Evolutionary conservation across 2,888 invertebrate genomes (phyloP), one percentile per base, ranked within the genome.

Genomic region (Andricus curvator): DNA sequence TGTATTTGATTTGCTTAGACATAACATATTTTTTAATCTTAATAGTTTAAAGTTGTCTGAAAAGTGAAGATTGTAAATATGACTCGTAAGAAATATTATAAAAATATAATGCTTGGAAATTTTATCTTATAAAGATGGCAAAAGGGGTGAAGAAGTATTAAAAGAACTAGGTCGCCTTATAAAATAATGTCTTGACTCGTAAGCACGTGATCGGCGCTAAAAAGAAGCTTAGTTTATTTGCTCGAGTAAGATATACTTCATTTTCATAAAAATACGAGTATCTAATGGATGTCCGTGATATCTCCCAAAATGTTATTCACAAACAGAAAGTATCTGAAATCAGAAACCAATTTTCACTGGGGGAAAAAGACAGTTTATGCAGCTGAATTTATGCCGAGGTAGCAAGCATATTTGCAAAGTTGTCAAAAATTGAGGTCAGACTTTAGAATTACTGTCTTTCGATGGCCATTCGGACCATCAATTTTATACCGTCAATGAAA

Each of bases 361-460:
- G 4, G 17, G 15, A 17, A 48, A 15, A 17, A 15, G 13, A 13
- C 13, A 41, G 2, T 51, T 51, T n/a, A 51, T 51, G 51, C 51
- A 51, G 51, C 8, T 51, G n/a, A n/a, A 51, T 51, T 51, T n/a
- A 51, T 51, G 51, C 56, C 56, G 56, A 56, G n/a, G n/a, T 56
- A 4, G n/a, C n/a, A 56, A 56, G n/a, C n/a, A 11, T 9, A 56
- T 56, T 56, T 56, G 8, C n/a, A 56, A 56, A 56, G 56, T 56
- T 56, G n/a, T 56, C 56, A 56, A 56, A n/a, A 56, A 56, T 56
- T 56, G 56, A 56, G 56, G 56, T 56, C 56, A 56, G 1, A 56
- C n/a, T 56, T n/a, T 56, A 56, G 56, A 56, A 56, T 56, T 56
- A n/a, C 56, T 56, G 56, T n/a, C 56, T 56, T 56, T n/a, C 56